Percentiles rank a stretch among this genome's conserved stretches.
These are phyloP conservation scores for Nasonia vitripennis DNA, from an alignment of 1,140 invertebrate species.

Conservation along the genomic window DNA sequence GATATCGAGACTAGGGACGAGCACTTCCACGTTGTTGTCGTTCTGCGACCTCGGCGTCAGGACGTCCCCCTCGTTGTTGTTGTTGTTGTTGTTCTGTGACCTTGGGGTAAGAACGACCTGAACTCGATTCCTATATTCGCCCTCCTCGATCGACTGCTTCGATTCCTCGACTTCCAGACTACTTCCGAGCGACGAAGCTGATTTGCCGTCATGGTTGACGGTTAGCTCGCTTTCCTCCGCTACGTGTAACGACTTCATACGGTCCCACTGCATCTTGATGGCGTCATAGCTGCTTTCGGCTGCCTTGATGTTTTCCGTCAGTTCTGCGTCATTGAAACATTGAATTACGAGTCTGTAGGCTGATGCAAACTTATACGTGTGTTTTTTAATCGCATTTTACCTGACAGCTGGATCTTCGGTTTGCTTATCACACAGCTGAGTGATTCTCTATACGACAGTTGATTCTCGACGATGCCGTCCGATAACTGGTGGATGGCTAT, in stretches of 20 bases:
- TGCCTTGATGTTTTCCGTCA: slow-evolving; percentile 67
- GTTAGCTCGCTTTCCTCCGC: background rate
- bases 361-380: background rate
- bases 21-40: background rate
- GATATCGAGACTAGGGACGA: slow-evolving; percentile 10
- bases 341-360: background rate
- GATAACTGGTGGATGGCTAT: background rate
- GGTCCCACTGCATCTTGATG: slow-evolving; percentile 68
- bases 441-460: background rate
- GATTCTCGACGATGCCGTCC: slow-evolving; percentile 1
- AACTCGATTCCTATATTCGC: background rate
- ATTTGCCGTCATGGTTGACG: background rate
- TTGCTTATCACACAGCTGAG: background rate
- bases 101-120: slow-evolving; percentile 29
- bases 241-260: slow-evolving; percentile 67
- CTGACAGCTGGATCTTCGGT: slow-evolving; percentile 27
- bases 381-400: background rate
- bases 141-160: background rate
- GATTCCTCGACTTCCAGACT: background rate
- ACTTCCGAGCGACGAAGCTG: background rate
- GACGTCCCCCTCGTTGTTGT: background rate
- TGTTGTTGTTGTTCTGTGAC: background rate
- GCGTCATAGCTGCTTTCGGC: slow-evolving; percentile 68
- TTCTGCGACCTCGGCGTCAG: background rate
- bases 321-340: slow-evolving; percentile 56